Evolutionary conservation across 2,113 vertebrate genomes (phyloP), one percentile per base, ranked within the genome.

Genomic region (Scytalopus superciliaris): DNA sequence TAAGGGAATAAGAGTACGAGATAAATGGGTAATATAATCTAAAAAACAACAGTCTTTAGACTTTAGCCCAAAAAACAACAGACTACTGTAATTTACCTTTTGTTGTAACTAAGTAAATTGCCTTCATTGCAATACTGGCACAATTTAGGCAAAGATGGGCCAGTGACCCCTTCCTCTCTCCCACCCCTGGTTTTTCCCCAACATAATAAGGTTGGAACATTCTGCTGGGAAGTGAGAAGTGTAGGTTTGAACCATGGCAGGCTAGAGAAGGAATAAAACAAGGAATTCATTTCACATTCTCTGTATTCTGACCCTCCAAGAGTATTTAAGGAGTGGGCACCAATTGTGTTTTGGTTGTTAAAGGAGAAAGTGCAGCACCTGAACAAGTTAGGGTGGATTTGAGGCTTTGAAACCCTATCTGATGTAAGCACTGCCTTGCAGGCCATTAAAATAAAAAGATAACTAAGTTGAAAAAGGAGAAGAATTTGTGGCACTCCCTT

Each of bases 401-500:
- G 39, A 27, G 52, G 33, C 72, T 84, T 70, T 84, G 73, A 93
- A 96, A 92, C 64, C 63, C 25, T 70, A 21, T 55, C 63, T 92
- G 86, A 40, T 27, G 42, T 13, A 52, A 56, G 47, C 27, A 5
- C 33, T 90, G 64, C 60, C 64, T 90, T 92, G 42, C 63, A 81
- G 59, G 42, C 89, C 47, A 21, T 62, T 7, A 11, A 45, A 31
- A 31, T 7, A 42, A 59, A 60, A 76, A 66, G 30, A 42, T 40
- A 63, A 37, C 89, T 81, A 67, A 67, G 2, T 60, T 78, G 55
- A 45, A 87, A 86, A 92, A 75, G 39, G 55, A 84, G 69, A 92
- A 77, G 39, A 84, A 91, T 94, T 92, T 69, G 40, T 63, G 93
- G 35, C 91, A 95, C 86, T 18, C 95, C 94, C 86, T 94, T 93